Percentiles rank a stretch among this genome's conserved stretches.
These are phyloP conservation scores for Actinemys pallida DNA, from an alignment of 2,113 vertebrate species.

Conservation along the genomic window DNA sequence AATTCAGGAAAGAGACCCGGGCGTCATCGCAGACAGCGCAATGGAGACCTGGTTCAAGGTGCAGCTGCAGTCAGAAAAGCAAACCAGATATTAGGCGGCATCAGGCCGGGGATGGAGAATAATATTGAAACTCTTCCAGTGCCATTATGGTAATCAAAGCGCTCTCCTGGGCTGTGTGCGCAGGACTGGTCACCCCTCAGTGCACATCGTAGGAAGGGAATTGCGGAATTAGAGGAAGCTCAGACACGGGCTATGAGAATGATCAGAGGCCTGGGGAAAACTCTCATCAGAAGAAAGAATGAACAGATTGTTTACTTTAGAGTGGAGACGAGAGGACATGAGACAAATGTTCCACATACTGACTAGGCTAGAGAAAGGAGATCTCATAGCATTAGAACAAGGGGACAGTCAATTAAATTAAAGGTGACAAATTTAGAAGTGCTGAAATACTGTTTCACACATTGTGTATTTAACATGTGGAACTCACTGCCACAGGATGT, in stretches of 20 bases:
- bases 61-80: too few relatives aligned
- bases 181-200: background rate
- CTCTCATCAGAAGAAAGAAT: rapidly evolving
- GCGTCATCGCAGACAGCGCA: too few relatives aligned
- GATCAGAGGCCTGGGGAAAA: background rate
- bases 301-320: background rate
- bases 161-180: background rate
- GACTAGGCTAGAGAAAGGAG: background rate
- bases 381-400: too few relatives aligned
- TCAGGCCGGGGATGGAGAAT: background rate
- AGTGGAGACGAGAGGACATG: background rate
- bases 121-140: background rate
- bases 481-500: too few relatives aligned
- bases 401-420: too few relatives aligned
- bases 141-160: background rate
- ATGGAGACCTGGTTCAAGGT: too few relatives aligned
- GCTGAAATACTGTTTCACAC: too few relatives aligned
- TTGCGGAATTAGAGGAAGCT: background rate
- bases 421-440: too few relatives aligned
- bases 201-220: background rate
- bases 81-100: background rate
- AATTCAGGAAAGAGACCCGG: too few relatives aligned
- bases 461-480: too few relatives aligned
- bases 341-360: background rate
- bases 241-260: slow-evolving; percentile 5